A percentile compares a stretch with the other conserved stretches of the same genome.
These are phyloP conservation scores for Chinchilla lanigera DNA, from an alignment of 2,113 vertebrate species.

Conservation along the genomic window DNA sequence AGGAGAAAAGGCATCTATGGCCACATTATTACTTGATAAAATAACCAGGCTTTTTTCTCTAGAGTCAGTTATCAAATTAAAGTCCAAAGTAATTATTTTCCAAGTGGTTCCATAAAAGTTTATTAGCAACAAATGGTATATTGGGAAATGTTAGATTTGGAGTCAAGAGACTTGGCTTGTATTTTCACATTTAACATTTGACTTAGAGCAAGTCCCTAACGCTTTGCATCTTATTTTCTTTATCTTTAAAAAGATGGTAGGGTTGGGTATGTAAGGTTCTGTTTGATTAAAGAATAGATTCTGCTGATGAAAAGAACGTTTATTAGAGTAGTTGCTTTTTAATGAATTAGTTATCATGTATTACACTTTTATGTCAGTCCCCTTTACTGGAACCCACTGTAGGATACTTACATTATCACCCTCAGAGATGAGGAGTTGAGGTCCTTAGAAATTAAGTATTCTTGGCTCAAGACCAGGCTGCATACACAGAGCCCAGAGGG, in stretches of 20 bases:
- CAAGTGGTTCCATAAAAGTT: neutral
- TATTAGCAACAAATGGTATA: neutral
- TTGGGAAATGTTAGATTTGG: conserved; percentile 9
- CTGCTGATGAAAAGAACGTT: neutral
- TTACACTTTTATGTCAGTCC: conserved; percentile 11
- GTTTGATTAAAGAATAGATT: neutral
- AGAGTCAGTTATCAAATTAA: conserved; percentile 12
- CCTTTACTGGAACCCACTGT: neutral
- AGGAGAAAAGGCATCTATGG: neutral
- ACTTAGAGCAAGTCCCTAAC: neutral
- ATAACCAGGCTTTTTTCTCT: conserved; percentile 12
- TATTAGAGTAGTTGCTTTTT: conserved; percentile 46
- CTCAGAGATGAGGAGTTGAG: neutral
- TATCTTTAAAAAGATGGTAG: neutral
- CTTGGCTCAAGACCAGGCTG: conserved; percentile 5
- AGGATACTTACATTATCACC: neutral
- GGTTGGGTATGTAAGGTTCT: neutral
- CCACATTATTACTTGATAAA: conserved; percentile 15
- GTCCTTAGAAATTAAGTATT: conserved; percentile 38
- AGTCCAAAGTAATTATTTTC: conserved; percentile 28
- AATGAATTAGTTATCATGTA: conserved; percentile 13
- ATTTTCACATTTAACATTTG: neutral
- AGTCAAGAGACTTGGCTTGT: conserved; percentile 33
- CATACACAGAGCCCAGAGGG: neutral
- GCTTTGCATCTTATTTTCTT: neutral